These are phyloP conservation scores for Aspidoscelis tigris DNA, from an alignment of 2,113 vertebrate genomes.

Conservation along the genomic window DNA sequence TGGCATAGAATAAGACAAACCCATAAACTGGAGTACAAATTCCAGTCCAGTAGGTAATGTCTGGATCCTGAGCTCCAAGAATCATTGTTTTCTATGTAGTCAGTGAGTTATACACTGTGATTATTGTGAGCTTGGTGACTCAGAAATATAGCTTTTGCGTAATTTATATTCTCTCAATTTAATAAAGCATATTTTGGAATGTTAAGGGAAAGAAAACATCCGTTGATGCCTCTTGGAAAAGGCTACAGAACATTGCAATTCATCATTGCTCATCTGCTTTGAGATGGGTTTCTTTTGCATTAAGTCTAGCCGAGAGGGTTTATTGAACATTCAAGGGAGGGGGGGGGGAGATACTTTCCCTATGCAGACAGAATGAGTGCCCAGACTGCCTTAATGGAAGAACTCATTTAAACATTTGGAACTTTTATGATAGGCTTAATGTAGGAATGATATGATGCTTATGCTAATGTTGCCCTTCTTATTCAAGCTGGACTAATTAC, in stretches of 20 bases:
- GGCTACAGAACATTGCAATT: slow-evolving; percentile 44
- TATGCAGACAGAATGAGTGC: slow-evolving; percentile 18
- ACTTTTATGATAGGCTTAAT: slow-evolving; percentile 44
- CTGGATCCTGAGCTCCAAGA: neutral
- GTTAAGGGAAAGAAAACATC: slow-evolving; percentile 33
- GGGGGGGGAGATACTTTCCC: neutral
- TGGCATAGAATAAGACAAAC: neutral
- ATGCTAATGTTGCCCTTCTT: slow-evolving; percentile 24
- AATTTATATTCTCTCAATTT: slow-evolving; percentile 49
- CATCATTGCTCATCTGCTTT: slow-evolving; percentile 42
- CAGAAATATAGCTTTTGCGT: slow-evolving; percentile 29
- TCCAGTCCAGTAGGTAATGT: neutral
- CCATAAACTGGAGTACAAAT: neutral
- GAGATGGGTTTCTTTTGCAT: slow-evolving; percentile 39
- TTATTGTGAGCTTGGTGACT: slow-evolving; percentile 13
- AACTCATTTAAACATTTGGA: slow-evolving; percentile 38
- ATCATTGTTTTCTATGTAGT: slow-evolving; percentile 25
- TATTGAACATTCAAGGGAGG: slow-evolving; percentile 26
- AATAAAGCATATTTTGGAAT: slow-evolving; percentile 36
- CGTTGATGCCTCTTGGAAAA: slow-evolving; percentile 44
- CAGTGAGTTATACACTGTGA: slow-evolving; percentile 10
- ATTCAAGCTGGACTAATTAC: slow-evolving; percentile 22
- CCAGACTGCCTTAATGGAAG: slow-evolving; percentile 39
- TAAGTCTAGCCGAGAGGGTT: slow-evolving; percentile 45
- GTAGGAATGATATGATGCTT: slow-evolving; percentile 7